Percentiles rank a stretch among this genome's conserved stretches.
Conservation (phyloP, 1,140 invertebrate genomes). For the Campoletis sonorensis region DNA sequence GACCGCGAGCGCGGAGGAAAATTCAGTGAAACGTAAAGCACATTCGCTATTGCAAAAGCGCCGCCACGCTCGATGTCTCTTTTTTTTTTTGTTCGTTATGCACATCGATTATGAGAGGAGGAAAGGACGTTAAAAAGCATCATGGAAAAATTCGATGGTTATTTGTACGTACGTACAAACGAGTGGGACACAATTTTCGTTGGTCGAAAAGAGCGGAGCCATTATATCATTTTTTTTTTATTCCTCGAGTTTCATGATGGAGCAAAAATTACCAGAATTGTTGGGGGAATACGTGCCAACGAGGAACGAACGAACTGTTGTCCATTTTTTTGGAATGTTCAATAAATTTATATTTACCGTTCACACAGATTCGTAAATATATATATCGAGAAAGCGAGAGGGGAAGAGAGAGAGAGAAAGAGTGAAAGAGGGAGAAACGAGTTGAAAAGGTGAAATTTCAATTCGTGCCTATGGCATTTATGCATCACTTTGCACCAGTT, state of each 20-base stretch:
- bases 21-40: constrained; percentile 15
- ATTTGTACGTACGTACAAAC: not conserved
- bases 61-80: not conserved
- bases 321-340: constrained; percentile 33
- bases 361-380: too few relatives aligned
- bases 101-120: not conserved
- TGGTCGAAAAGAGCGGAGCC: not conserved
- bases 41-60: not conserved
- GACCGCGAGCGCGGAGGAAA: constrained; percentile 16
- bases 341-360: too few relatives aligned
- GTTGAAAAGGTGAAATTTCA: not conserved
- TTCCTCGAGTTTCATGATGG: not conserved
- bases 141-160: not conserved
- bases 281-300: constrained; percentile 17
- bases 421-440: not conserved
- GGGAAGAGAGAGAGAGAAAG: not conserved
- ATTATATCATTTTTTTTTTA: not conserved
- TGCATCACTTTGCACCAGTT: constrained; percentile 12
- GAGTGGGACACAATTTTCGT: not conserved
- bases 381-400: constrained; percentile 18
- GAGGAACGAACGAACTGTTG: constrained; percentile 13
- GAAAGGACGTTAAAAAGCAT: not conserved
- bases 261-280: constrained; percentile 13
- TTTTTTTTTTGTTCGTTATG: not conserved
- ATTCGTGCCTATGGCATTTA: constrained; percentile 28